These are phyloP conservation scores for Casuarius casuarius DNA, from an alignment of 2,113 vertebrate species.

Conservation along the genomic window DNA sequence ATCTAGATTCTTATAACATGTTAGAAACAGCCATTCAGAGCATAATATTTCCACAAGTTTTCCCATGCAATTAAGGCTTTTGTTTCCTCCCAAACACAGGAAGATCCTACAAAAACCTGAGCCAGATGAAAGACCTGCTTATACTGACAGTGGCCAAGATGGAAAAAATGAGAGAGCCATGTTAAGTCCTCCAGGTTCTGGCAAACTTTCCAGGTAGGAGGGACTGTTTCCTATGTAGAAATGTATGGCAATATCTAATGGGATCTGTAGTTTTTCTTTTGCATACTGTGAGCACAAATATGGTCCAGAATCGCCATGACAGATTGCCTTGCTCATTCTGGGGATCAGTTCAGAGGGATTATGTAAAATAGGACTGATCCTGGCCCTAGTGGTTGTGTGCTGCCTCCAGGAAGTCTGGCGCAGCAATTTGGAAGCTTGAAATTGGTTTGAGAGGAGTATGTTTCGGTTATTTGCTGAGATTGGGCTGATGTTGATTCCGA, in stretches of 20 bases:
- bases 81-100: background rate
- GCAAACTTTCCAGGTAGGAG: background rate
- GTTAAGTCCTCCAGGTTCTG: background rate
- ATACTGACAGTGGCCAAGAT: background rate
- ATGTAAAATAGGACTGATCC: background rate
- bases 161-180: background rate
- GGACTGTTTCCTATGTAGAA: background rate
- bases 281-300: background rate
- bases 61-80: background rate
- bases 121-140: background rate
- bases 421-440: background rate
- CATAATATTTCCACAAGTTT: background rate
- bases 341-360: background rate
- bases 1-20: background rate
- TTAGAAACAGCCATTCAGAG: background rate
- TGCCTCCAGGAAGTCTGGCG: background rate
- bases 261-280: background rate
- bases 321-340: background rate
- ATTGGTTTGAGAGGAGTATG: background rate
- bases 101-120: background rate
- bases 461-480: background rate
- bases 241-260: background rate
- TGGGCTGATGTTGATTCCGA: background rate
- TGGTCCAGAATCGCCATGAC: background rate
- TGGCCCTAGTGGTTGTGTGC: background rate